A percentile compares a stretch with the other conserved stretches of the same genome.
Evolutionary conservation across 2,113 vertebrate species (phyloP).

Genomic region (human): GRCh38 chr12:41817001-41817500

Average conservation of each 20-base stretch:
- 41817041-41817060: neutral
- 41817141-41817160: neutral
- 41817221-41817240: neutral
- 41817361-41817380: neutral
- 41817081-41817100: neutral
- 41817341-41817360: neutral
- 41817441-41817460: neutral
- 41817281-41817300: neutral
- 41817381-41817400: neutral
- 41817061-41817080: neutral
- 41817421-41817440: neutral
- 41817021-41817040: neutral
- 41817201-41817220: neutral
- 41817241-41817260: neutral
- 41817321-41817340: neutral
- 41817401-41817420: neutral
- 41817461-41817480: neutral
- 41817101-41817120: neutral
- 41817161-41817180: neutral
- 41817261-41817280: neutral
- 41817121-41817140: neutral
- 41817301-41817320: neutral
- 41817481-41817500: neutral
- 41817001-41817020: neutral
- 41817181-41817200: neutral